These are phyloP conservation scores for Tipula vernalis DNA, from an alignment of 2,888 invertebrate genomes.

Conservation along the genomic window DNA sequence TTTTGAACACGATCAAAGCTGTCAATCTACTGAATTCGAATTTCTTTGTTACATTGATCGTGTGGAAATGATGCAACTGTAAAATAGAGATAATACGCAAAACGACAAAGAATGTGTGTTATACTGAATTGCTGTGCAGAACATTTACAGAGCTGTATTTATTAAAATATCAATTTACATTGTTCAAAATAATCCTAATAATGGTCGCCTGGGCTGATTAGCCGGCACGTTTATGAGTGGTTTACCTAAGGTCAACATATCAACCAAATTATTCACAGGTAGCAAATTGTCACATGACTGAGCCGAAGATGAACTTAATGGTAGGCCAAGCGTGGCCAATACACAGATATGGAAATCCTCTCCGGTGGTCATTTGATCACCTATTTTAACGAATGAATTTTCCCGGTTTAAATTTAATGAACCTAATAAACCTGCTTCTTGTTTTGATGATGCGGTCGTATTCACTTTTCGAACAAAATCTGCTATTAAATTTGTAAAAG, in stretches of 20 bases:
- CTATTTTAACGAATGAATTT: conserved; percentile 44
- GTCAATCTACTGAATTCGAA: background rate
- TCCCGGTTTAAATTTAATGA: conserved; percentile 29
- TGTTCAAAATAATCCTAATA: background rate
- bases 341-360: conserved; percentile 37
- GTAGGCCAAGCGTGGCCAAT: conserved; percentile 28
- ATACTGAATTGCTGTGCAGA: background rate
- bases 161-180: background rate
- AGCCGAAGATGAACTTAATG: conserved; percentile 1
- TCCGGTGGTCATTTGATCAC: conserved; percentile 34
- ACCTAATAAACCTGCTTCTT: conserved; percentile 30
- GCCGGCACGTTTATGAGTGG: background rate
- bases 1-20: background rate
- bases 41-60: background rate
- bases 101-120: background rate
- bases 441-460: conserved; percentile 19
- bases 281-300: background rate
- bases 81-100: background rate
- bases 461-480: conserved; percentile 43
- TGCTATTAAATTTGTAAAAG: conserved; percentile 51
- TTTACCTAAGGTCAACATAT: background rate
- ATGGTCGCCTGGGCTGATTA: background rate
- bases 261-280: background rate
- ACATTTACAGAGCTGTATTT: background rate
- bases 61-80: background rate